phyloP scores from a whole-genome alignment of 2,113 vertebrate species.

The Xenopus tropicalis region UCB_Xtro_10.0 CM004450.2:67676001-67676500 shows the following conservation, averaged over 20 bases:
- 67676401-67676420: slow-evolving; percentile 7
- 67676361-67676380: background rate
- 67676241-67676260: background rate
- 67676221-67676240: background rate
- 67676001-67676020: too few species aligned
- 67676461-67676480: background rate
- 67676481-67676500: background rate
- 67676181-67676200: background rate
- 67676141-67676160: slow-evolving; percentile 46
- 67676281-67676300: background rate
- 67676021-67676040: slow-evolving; percentile 51
- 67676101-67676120: slow-evolving; percentile 57
- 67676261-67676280: background rate
- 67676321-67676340: slow-evolving; percentile 30
- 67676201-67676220: background rate
- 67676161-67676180: slow-evolving; percentile 39
- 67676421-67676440: background rate
- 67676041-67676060: slow-evolving; percentile 62
- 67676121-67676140: slow-evolving; percentile 49
- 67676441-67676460: background rate
- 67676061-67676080: slow-evolving; percentile 62
- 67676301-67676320: slow-evolving; percentile 9
- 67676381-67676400: background rate
- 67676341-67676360: slow-evolving; percentile 11
- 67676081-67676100: slow-evolving; percentile 59